Percentiles rank a stretch among this genome's conserved stretches.
These are phyloP conservation scores for Sterrhoptilus dennistouni DNA, from an alignment of 2,113 vertebrate genomes.

Conservation along the genomic window DNA sequence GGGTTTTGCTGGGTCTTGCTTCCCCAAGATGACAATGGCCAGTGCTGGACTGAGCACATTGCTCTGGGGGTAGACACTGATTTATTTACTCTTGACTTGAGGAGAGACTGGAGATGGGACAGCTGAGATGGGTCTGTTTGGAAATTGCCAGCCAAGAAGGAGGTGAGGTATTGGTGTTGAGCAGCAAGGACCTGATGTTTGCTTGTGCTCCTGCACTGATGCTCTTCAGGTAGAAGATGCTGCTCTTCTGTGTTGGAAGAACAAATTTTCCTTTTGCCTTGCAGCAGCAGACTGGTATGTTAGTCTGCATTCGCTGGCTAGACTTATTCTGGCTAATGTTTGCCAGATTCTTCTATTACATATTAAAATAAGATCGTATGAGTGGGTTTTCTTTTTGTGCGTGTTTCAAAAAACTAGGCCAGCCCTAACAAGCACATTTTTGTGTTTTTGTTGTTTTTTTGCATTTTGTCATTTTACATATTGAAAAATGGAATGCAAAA, in stretches of 20 bases:
- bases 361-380: slow-evolving; percentile 49
- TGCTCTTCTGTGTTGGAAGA: not conserved
- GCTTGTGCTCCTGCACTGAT: not conserved
- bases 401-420: slow-evolving; percentile 53
- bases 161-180: not conserved
- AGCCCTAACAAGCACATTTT: slow-evolving; percentile 51
- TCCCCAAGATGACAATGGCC: not conserved
- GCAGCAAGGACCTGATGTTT: not conserved
- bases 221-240: not conserved
- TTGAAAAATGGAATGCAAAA: slow-evolving; percentile 42
- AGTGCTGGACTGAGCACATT: fast-evolving
- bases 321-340: slow-evolving; percentile 51
- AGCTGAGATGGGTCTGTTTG: not conserved
- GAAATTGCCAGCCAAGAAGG: not conserved
- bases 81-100: not conserved
- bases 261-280: slow-evolving; percentile 14
- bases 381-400: slow-evolving; percentile 49
- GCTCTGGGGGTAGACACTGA: not conserved
- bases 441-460: slow-evolving; percentile 48
- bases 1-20: not conserved
- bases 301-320: slow-evolving; percentile 41
- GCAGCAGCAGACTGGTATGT: slow-evolving; percentile 28
- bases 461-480: slow-evolving; percentile 66
- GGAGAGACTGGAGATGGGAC: not conserved
- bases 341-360: slow-evolving; percentile 59